These are phyloP conservation scores for Polypterus bichir DNA, from an alignment of 2,113 vertebrate genomes.

Conservation along the genomic window DNA sequence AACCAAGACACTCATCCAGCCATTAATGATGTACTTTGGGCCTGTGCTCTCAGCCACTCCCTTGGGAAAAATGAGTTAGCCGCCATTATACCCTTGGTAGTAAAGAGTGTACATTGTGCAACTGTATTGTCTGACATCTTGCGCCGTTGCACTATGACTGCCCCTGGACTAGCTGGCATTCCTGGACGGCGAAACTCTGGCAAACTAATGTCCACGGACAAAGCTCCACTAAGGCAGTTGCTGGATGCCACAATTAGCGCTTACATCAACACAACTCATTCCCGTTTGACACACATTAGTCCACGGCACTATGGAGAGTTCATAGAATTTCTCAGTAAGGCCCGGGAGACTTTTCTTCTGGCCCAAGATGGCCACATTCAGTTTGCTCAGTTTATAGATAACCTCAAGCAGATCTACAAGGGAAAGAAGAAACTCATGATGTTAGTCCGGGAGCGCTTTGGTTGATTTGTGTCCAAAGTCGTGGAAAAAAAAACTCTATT, in stretches of 20 bases:
- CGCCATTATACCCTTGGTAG: conserved; percentile 87
- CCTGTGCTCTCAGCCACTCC: conserved; percentile 92
- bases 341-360: conserved; percentile 85
- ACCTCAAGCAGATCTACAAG: conserved; percentile 98
- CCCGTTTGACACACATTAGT: conserved; percentile 93
- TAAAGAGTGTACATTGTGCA: conserved; percentile 94
- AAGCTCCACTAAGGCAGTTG: conserved; percentile 86
- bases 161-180: conserved; percentile 84
- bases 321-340: conserved; percentile 96
- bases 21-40: conserved; percentile 97
- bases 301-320: conserved; percentile 96
- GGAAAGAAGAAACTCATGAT: conserved; percentile 99
- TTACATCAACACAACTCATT: conserved; percentile 97
- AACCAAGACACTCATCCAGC: conserved; percentile 97
- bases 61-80: conserved; percentile 97
- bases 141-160: conserved; percentile 88
- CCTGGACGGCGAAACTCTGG: conserved; percentile 90
- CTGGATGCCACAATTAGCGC: conserved; percentile 91
- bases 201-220: conserved; percentile 96
- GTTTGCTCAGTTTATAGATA: conserved; percentile 96
- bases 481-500: too few relatives aligned
- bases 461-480: conserved; percentile 45
- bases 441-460: conserved; percentile 88
- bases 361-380: conserved; percentile 93
- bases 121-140: conserved; percentile 94